These are phyloP conservation scores for Dermochelys coriacea DNA, from an alignment of 2,797 vertebrate genomes.

Conservation along the genomic window DNA sequence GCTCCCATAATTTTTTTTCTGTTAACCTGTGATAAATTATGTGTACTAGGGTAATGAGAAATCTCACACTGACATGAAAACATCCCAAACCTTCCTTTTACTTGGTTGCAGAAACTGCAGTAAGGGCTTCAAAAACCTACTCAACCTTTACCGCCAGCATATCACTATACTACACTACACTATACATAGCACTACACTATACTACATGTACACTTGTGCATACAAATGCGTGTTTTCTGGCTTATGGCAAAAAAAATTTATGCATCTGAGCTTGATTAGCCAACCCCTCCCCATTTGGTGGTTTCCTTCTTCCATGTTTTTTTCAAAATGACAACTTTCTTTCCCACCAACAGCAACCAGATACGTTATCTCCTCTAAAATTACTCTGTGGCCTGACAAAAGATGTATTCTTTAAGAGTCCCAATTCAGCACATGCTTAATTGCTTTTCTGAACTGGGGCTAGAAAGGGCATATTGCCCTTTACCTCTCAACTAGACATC, in stretches of 20 bases:
- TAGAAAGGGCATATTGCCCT: not conserved
- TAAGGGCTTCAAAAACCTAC: constrained; percentile 2
- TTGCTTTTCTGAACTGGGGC: not conserved
- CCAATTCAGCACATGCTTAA: no score
- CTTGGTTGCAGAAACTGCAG: not conserved
- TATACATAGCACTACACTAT: no score
- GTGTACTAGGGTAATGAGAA: not conserved
- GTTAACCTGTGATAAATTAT: not conserved
- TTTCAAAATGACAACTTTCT: not conserved
- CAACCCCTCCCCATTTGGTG: not conserved
- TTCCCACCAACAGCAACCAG: not conserved
- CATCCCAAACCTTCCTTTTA: not conserved
- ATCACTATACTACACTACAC: not conserved
- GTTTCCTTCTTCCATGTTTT: not conserved
- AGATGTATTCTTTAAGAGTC: not conserved
- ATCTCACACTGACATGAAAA: not conserved
- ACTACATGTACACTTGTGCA: not conserved
- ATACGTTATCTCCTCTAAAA: not conserved
- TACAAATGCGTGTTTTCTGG: not conserved
- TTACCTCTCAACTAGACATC: fast-evolving
- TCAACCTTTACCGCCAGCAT: not conserved
- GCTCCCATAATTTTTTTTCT: not conserved
- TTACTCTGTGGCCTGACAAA: not conserved
- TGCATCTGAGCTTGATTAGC: fast-evolving
- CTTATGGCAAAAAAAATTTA: not conserved